Evolutionary conservation across 1,140 invertebrate species (phyloP), one percentile per base, ranked within the genome.

Genomic region (Habropoda laboriosa): DNA sequence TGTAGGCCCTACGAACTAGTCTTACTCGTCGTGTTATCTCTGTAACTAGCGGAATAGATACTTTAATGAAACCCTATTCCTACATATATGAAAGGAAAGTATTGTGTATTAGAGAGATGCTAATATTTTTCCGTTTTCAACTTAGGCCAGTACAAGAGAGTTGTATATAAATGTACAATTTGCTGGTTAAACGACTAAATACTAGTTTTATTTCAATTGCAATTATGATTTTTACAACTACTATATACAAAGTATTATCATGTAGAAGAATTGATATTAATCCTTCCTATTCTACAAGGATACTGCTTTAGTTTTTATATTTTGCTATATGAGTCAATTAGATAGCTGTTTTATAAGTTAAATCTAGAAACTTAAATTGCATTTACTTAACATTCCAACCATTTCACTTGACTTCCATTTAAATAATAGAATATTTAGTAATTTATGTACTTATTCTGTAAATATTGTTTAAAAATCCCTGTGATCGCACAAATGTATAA

Each of bases 361-460:
- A 8, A 5, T 35, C 13, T 35, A 47, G 0, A n/a, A 21, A 13
- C 0, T 24, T 55, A 45, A 70, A 47, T 21, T 51, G 24, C 16
- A 40, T n/a, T 51, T 16, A 53, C 6, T 24, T 18, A 35, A 40
- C n/a, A 73, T 64, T 63, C 18, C 27, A 21, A 24, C 30, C n/a
- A 8, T 35, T 40, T 63, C 38, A 42, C 40, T 64, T 53, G 13
- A 75, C 13, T 21, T 58, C 64, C 30, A 64, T 67, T 55, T 42
- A 55, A 12, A 18, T 5, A 49, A 35, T 71, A 60, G 55, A 60
- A 42, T 60, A 49, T 27, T 81, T 53, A 61, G 21, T 38, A 63
- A 55, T 60, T 35, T 68, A 76, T 47, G n/a, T 64, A 74, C 49
- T n/a, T 63, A 66, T 51, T 68, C 10, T 67, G 27, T 81, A 81